These are phyloP conservation scores for Gerris buenoi DNA, from an alignment of 1,140 invertebrate species.

Conservation along the genomic window DNA sequence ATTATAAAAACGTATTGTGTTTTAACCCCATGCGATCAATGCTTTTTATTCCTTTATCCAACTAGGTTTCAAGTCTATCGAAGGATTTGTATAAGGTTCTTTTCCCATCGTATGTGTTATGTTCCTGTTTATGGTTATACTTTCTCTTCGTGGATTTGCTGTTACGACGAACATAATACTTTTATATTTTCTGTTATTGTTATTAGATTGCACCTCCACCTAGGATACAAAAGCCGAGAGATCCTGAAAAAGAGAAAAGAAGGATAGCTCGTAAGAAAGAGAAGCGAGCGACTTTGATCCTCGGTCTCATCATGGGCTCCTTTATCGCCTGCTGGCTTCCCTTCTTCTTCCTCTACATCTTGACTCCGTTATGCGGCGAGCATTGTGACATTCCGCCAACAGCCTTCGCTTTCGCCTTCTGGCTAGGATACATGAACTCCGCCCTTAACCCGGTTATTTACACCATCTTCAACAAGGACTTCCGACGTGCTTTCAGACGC, in stretches of 20 bases:
- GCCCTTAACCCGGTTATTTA: slow-evolving; percentile 96
- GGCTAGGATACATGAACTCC: slow-evolving; percentile 98
- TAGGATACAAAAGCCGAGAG: slow-evolving; percentile 55
- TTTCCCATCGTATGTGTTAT: too few relatives aligned
- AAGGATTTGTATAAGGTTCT: too few relatives aligned
- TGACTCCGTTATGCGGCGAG: slow-evolving; percentile 55
- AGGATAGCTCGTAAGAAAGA: slow-evolving; percentile 91
- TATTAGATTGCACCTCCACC: slow-evolving; percentile 31
- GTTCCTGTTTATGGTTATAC: too few relatives aligned
- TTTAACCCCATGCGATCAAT: too few relatives aligned
- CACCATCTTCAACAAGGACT: slow-evolving; percentile 98
- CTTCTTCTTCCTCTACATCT: slow-evolving; percentile 89
- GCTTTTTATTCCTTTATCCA: too few relatives aligned
- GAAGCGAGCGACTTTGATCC: slow-evolving; percentile 86
- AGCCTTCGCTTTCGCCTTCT: slow-evolving; percentile 90
- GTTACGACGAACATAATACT: too few relatives aligned
- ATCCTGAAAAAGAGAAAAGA: slow-evolving; percentile 84
- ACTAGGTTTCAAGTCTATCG: too few relatives aligned
- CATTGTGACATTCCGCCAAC: slow-evolving; percentile 55
- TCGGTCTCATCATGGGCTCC: slow-evolving; percentile 96
- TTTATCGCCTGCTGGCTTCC: slow-evolving; percentile 98
- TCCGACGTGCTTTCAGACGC: slow-evolving; percentile 83
- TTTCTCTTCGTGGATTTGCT: too few relatives aligned
- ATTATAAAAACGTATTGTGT: too few relatives aligned
- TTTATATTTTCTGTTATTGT: too few relatives aligned